phyloP scores from a whole-genome alignment of 1,140 invertebrate species.

The Drosophila mojavensis region DNA sequence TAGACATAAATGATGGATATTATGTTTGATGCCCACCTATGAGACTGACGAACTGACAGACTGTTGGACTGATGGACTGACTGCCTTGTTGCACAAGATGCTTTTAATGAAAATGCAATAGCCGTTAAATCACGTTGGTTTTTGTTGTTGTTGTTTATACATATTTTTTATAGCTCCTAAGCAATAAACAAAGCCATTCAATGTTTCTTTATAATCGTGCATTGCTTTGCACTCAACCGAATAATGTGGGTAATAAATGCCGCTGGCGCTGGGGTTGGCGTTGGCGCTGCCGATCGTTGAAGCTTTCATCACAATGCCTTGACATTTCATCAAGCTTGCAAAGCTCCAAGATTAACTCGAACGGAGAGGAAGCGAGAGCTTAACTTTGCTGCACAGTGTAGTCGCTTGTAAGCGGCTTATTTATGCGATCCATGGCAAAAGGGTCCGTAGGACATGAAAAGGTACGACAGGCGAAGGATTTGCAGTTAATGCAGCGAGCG shows the following conservation, averaged over 20 bases:
- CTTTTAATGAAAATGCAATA: slow-evolving; percentile 50
- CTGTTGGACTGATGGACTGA: slow-evolving; percentile 22
- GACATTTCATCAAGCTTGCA: slow-evolving; percentile 43
- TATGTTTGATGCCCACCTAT: slow-evolving; percentile 29
- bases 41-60: neutral
- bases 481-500: slow-evolving; percentile 31
- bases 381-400: slow-evolving; percentile 33
- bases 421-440: slow-evolving; percentile 2
- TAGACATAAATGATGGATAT: slow-evolving; percentile 19
- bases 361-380: neutral
- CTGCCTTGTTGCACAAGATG: slow-evolving; percentile 53
- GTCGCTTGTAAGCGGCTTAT: slow-evolving; percentile 39
- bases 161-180: slow-evolving; percentile 53
- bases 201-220: slow-evolving; percentile 36
- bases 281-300: slow-evolving; percentile 6
- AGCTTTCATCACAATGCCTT: slow-evolving; percentile 47
- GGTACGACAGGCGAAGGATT: slow-evolving; percentile 41
- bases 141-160: neutral
- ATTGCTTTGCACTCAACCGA: slow-evolving; percentile 70
- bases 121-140: slow-evolving; percentile 44
- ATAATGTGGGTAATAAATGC: slow-evolving; percentile 64
- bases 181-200: slow-evolving; percentile 51
- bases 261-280: slow-evolving; percentile 22
- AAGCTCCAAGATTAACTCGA: slow-evolving; percentile 16
- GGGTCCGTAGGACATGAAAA: slow-evolving; percentile 17